These are phyloP conservation scores for Lutjanus argentimaculatus DNA, from an alignment of 2,797 vertebrate species.

Conservation along the genomic window DNA sequence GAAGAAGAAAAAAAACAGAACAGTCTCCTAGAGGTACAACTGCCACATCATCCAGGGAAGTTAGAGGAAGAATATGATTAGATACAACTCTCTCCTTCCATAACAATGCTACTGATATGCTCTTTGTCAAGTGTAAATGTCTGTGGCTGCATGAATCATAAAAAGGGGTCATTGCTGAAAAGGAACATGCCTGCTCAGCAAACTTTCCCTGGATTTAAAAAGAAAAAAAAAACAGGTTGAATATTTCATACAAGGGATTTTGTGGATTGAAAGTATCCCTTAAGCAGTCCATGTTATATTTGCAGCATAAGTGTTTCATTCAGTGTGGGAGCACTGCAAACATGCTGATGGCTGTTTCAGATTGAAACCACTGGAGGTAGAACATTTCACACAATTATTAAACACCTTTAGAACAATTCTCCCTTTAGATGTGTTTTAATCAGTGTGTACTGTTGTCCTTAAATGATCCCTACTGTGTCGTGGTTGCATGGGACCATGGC, in stretches of 20 bases:
- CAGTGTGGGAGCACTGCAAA: constrained; percentile 3
- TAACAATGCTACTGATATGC: background rate
- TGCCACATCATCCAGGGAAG: background rate
- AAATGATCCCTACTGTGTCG: constrained; percentile 1
- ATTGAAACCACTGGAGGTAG: background rate
- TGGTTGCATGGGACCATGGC: constrained; percentile 1
- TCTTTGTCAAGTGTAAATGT: constrained; percentile 23
- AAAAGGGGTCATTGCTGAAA: constrained; percentile 18
- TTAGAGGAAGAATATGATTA: background rate
- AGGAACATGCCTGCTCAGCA: constrained; percentile 31
- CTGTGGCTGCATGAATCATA: constrained; percentile 2
- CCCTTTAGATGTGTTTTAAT: constrained; percentile 4
- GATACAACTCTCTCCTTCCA: background rate
- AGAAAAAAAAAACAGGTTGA: constrained; percentile 2
- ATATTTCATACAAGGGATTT: constrained; percentile 14
- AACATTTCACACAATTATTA: constrained; percentile 13
- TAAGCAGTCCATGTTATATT: background rate
- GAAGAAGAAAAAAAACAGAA: background rate
- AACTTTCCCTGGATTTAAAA: constrained; percentile 7
- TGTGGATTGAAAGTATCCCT: constrained; percentile 8
- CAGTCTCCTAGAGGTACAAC: background rate
- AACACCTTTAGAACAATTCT: background rate
- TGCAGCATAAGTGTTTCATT: constrained; percentile 23
- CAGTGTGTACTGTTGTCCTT: background rate
- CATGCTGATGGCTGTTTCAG: constrained; percentile 20